Evolutionary conservation across 2,113 vertebrate genomes (phyloP), one percentile per base, ranked within the genome.

Genomic region (Glareola pratincola): DNA sequence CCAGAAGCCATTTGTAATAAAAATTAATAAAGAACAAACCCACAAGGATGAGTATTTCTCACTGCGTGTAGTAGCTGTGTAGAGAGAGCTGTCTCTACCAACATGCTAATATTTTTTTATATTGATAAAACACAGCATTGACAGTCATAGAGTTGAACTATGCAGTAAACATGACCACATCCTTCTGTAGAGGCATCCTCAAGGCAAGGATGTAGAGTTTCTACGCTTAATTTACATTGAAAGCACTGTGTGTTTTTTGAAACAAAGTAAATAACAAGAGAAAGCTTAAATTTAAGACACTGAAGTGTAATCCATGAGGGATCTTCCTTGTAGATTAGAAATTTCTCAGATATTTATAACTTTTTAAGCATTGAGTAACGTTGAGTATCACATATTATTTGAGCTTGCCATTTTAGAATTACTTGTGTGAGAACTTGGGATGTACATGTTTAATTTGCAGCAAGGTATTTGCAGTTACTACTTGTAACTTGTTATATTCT

Each of bases 1-100:
- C 96, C 97, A 57, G 98, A 98, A 12, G 94, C 98, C 24, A 95
- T 97, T 98, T 98, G 43, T 59, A 83, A 71, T 19, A 34, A 62
- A 62, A 90, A 72, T 64, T 26, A 53, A 34, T 43, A 37, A 53
- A 73, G 63, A 76, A 20, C 53, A 75, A 85, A 67, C 34, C 37
- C 63, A 56, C 39, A 32, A 68, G 30, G 30, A 48, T 39, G n/a
- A 48, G 27, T 66, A 27, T 90, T 88, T 90, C 37, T 80, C 30
- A 41, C 63, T 82, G 43, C 32, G 9, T 21, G 4, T 48, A 51
- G 54, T n/a, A 82, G n/a, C 45, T 90, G 20, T 39, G 36, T 15
- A 48, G 59, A 76, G 50, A 32, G n/a, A 73, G 39, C 78, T 54
- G 26, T 76, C 43, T 39, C 59, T 47, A 26, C 45, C 60, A 87